Conservation (phyloP, 2,797 vertebrate species). For the Bradypodion ventrale region DNA sequence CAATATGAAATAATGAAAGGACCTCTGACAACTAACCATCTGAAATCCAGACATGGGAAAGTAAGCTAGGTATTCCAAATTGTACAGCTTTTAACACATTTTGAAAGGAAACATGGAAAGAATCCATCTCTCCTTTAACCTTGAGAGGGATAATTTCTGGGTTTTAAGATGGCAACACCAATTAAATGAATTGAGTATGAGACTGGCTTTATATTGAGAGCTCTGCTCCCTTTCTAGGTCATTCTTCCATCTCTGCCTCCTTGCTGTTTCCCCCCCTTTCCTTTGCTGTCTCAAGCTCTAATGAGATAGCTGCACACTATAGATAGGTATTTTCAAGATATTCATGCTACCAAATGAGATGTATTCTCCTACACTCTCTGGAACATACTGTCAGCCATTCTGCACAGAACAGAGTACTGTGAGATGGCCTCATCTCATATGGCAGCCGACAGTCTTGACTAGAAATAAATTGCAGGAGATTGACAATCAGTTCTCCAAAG, state of each 20-base stretch:
- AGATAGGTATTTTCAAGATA: not conserved
- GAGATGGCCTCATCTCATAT: not conserved
- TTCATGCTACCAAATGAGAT: constrained; percentile 14
- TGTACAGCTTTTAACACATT: not conserved
- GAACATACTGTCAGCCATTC: not conserved
- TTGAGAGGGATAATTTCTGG: not conserved
- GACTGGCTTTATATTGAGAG: not conserved
- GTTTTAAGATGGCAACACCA: not conserved
- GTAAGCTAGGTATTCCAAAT: not conserved
- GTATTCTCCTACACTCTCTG: constrained; percentile 4
- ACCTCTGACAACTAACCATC: constrained; percentile 7
- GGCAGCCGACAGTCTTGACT: not conserved
- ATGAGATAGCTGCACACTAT: constrained; percentile 15
- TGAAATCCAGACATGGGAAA: not conserved
- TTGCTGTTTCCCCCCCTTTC: not conserved
- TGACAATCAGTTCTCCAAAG: not conserved
- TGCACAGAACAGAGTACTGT: not conserved
- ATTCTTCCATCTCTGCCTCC: not conserved
- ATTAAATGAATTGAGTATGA: not conserved
- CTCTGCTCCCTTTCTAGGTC: not conserved
- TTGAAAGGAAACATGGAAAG: not conserved
- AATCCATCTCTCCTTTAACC: not conserved
- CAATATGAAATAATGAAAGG: not conserved
- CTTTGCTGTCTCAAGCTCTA: constrained; percentile 8
- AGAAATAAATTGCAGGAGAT: not conserved